phyloP scores from a whole-genome alignment of 2,888 invertebrate species.

The Cistogaster globosa region DNA sequence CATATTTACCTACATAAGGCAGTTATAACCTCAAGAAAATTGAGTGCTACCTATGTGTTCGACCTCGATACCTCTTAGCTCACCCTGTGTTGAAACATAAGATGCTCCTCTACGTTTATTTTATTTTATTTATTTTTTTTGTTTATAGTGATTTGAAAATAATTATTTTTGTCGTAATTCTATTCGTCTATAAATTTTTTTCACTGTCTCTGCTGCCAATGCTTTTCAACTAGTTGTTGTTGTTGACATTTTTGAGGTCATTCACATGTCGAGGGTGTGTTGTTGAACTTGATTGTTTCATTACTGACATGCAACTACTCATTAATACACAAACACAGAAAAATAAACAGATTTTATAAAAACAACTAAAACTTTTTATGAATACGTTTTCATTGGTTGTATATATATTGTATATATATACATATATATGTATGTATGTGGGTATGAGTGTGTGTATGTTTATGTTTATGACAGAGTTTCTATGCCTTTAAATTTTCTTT shows the following conservation, averaged over 20 bases:
- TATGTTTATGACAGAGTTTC: background rate
- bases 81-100: background rate
- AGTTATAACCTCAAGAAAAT: no score
- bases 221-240: slow-evolving; percentile 62
- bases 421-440: background rate
- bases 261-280: slow-evolving; percentile 82
- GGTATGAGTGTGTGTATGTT: no score
- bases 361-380: slow-evolving; percentile 26
- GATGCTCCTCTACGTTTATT: no score
- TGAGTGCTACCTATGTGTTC: no score
- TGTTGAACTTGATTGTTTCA: slow-evolving; percentile 80
- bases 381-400: slow-evolving; percentile 5
- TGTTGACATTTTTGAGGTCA: slow-evolving; percentile 81
- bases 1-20: no score
- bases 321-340: slow-evolving; percentile 6
- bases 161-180: background rate
- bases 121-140: no score
- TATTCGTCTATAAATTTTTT: background rate
- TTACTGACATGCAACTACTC: slow-evolving; percentile 59
- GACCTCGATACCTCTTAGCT: background rate
- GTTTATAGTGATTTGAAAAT: background rate
- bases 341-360: slow-evolving; percentile 11
- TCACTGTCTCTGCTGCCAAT: slow-evolving; percentile 25
- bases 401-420: background rate
- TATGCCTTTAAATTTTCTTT: slow-evolving; percentile 22